A percentile compares a stretch with the other conserved stretches of the same genome.
These are phyloP conservation scores for Calosoma granatense DNA, from an alignment of 1,140 invertebrate species.

Conservation along the genomic window DNA sequence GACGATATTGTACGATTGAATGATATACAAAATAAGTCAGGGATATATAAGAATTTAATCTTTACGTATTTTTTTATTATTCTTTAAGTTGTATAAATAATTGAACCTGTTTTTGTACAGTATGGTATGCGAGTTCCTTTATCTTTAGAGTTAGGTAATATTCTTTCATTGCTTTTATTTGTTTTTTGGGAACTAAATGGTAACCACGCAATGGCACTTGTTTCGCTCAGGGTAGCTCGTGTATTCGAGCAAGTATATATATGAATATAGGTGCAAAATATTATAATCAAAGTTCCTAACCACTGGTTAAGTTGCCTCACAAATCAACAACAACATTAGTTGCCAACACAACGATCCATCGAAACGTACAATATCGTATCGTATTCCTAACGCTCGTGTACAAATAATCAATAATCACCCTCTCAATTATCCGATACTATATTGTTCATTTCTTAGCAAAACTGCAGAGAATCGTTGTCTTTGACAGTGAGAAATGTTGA, in stretches of 20 bases:
- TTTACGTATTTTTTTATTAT: conserved; percentile 16
- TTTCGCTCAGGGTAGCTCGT: neutral
- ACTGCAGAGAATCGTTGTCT: too few species aligned
- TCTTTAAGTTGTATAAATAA: conserved; percentile 10
- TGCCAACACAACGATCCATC: too few species aligned
- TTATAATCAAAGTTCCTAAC: neutral
- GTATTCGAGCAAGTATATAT: too few species aligned
- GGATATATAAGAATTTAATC: conserved; percentile 10
- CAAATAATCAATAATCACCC: too few species aligned
- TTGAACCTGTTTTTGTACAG: conserved; percentile 20
- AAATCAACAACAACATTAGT: too few species aligned
- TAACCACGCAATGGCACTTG: neutral
- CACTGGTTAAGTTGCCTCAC: neutral
- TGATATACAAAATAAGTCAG: conserved; percentile 10
- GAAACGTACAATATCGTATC: too few species aligned
- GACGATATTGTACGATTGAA: too few species aligned
- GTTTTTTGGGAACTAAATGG: neutral
- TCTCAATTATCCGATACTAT: too few species aligned
- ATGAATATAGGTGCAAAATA: too few species aligned
- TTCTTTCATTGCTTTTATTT: neutral
- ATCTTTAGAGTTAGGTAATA: conserved; percentile 10
- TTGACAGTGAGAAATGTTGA: too few species aligned
- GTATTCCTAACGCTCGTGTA: too few species aligned
- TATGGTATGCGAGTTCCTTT: conserved; percentile 35
- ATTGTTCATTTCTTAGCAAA: too few species aligned